A percentile compares a stretch with the other conserved stretches of the same genome.
These are phyloP conservation scores for Antechinus stuartii DNA, from an alignment of 2,113 vertebrate genomes.

Conservation along the genomic window DNA sequence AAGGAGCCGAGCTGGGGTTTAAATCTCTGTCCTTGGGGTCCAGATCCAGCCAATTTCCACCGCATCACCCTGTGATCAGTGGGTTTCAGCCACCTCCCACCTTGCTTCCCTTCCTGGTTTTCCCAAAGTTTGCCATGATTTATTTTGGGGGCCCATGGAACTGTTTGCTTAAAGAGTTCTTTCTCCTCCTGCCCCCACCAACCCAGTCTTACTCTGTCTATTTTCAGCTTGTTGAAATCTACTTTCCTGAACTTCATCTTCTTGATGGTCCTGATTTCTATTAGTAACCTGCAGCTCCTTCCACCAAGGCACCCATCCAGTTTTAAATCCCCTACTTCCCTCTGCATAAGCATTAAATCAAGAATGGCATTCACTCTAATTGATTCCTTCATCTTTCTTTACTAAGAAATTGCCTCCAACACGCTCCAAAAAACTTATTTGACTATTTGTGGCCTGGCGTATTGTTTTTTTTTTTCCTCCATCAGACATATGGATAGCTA, in stretches of 20 bases:
- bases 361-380: slow-evolving; percentile 34
- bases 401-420: slow-evolving; percentile 43
- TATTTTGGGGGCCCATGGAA: slow-evolving; percentile 4
- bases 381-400: slow-evolving; percentile 49
- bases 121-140: slow-evolving; percentile 4
- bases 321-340: slow-evolving; percentile 38
- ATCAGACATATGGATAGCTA: slow-evolving; percentile 40
- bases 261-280: slow-evolving; percentile 39
- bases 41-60: not conserved
- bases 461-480: slow-evolving; percentile 9
- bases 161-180: not conserved
- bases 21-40: not conserved
- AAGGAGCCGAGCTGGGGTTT: not conserved
- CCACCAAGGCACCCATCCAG: slow-evolving; percentile 13
- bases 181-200: not conserved
- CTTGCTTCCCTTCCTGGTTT: not conserved
- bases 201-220: not conserved
- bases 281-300: not conserved
- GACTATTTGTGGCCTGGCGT: slow-evolving; percentile 27
- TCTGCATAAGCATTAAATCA: slow-evolving; percentile 31
- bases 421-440: slow-evolving; percentile 49
- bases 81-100: not conserved
- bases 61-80: not conserved
- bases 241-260: slow-evolving; percentile 11
- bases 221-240: slow-evolving; percentile 43